Evolutionary conservation across 2,113 vertebrate genomes (phyloP).

Genomic region (Tupaia chinensis): DNA sequence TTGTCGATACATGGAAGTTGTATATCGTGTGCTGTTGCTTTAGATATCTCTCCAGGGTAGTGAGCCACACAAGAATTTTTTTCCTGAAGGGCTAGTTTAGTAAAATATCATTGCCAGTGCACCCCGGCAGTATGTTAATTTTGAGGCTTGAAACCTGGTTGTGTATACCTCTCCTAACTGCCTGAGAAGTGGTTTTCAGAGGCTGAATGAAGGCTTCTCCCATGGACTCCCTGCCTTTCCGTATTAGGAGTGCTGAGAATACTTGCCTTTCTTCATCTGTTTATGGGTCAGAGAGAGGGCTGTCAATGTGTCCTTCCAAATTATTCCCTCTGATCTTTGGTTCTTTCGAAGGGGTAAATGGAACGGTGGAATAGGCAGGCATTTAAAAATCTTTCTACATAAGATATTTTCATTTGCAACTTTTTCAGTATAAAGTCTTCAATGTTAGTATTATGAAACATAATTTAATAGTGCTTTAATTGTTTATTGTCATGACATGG

Average conservation of each 20-base stretch:
- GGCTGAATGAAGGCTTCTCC: conserved; percentile 46
- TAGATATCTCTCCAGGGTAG: background rate
- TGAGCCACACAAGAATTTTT: conserved; percentile 26
- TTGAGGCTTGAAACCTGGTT: conserved; percentile 62
- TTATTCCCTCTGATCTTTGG: background rate
- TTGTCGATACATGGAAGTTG: conserved; percentile 49
- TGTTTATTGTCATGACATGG: no score
- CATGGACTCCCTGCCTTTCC: background rate
- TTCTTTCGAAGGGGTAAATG: background rate
- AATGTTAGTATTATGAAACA: background rate
- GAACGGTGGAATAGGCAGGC: conserved; percentile 5
- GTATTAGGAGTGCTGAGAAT: conserved; percentile 29
- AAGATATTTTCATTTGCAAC: conserved; percentile 51
- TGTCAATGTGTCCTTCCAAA: background rate
- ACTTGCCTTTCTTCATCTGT: conserved; percentile 5
- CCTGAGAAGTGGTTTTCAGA: conserved; percentile 64
- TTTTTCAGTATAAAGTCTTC: conserved; percentile 15
- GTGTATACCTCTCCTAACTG: conserved; percentile 62
- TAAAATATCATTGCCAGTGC: conserved; percentile 37
- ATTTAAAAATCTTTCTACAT: conserved; percentile 26
- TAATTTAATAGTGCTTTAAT: background rate
- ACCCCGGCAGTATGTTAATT: conserved; percentile 57
- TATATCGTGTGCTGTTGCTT: conserved; percentile 41
- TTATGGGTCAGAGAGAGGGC: background rate
- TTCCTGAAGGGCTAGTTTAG: conserved; percentile 57